Evolutionary conservation across 2,797 vertebrate genomes (phyloP), one percentile per base, ranked within the genome.

Genomic region (Glyptemys insculpta): DNA sequence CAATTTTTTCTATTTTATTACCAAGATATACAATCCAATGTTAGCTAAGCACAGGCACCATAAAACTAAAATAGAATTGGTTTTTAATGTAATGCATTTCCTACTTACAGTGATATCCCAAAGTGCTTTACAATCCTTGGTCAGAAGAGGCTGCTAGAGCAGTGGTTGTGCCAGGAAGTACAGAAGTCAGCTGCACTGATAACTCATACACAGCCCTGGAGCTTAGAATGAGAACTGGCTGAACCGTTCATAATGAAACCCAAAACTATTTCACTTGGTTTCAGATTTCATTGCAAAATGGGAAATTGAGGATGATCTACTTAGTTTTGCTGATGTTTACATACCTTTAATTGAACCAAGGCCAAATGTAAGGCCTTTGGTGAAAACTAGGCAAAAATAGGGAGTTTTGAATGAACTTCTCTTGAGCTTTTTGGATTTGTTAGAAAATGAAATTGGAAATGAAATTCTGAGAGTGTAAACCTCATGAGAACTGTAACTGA

Each of bases 71-170:
- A 54, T 1, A 4, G 0, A 83, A 5, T 1, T 4, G 12, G 2
- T 72, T 57, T 92, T 54, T 12, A 0, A 4, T 12, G 5, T 10
- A 65, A 19, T 41, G 31, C 4, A 79, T 15, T 14, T 68, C 68
- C n/a, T 81, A n/a, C n/a, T 59, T 68, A 65, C 94, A 68, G 34
- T 76, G 80, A 31, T 62, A 87, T 80, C 81, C 81, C 90, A 92
- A 84, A 85, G 1, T 8, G 21, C 88, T 65, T 93, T 89, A 94
- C 44, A 93, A 87, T 95, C 95, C 95, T 96, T 97, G 94, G 81
- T 84, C 86, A 68, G 78, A 86, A 95, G 92, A 92, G 62, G 85
- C 88, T 94, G 85, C 15, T 81, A 91, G 86, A 90, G 80, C 83
- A 91, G 83, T 86, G 92, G 84, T 89, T 10, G 16, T n/a, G 52